Base-by-base conservation (phyloP, 2,113 vertebrate species). In the Triplophysa rosa region DNA sequence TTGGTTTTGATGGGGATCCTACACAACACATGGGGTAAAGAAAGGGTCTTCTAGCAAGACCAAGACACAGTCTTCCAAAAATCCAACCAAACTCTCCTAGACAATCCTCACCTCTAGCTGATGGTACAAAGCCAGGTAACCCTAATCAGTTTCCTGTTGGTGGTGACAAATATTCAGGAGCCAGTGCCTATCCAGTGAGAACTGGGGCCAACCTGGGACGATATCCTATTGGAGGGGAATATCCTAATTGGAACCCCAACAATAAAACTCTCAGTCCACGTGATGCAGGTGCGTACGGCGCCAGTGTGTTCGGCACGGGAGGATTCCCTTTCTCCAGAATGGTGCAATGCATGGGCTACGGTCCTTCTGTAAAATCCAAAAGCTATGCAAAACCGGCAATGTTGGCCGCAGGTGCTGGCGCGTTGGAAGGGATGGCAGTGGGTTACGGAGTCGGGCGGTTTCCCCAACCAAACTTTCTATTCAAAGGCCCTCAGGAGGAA, bases 231-330 rank as follows among this genome's bases (percentile, higher is more conserved):
- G 56, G 80, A 70, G 89, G 90, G 33, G 89, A 85, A 29, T 89
- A 90, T 73, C 85, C 91, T 19, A 93, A 92, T 84, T 90, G 90
- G 88, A 93, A 93, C 85, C 91, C 92, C 19, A 87, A 91, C 59
- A 93, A 92, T 80, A 86, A 68, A 75, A 83, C 92, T 79, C 71
- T 90, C 54, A 92, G 91, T 67, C 92, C 92, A 64, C 85, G 78
- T 1, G 91, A 91, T 63, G 88, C 89, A 4, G 80, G 89, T 4
- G 87, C 84, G 17, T 91, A 87, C 79, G 88, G 85, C 6, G 84
- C 89, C 7, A 84, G 85, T 4, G 85, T 89, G 3, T 66, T 86
- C 1, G 84, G 86, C 37, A 76, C 72, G 0, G 83, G 87, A 0
- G 92, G 92, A 5, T 93, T 91, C 62, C 88, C 90, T 21, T 93